These are phyloP conservation scores for Enteromius thamalakanensis DNA, from an alignment of 2,797 vertebrate genomes.

Conservation along the genomic window DNA sequence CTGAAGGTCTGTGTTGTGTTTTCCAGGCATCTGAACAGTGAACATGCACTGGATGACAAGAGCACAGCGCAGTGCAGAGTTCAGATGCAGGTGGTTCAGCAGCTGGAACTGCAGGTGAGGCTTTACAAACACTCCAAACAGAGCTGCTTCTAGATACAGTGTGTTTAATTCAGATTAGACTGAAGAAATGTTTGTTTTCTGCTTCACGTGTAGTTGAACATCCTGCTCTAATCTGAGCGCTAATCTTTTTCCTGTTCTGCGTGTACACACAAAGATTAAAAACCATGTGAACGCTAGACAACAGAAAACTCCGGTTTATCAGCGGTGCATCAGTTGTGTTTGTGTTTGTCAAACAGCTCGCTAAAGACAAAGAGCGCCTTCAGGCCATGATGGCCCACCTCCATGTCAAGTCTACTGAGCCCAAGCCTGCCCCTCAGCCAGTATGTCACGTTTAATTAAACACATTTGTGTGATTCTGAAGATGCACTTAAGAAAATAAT, in stretches of 20 bases:
- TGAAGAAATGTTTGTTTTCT: conserved; percentile 19
- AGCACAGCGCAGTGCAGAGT: conserved; percentile 98
- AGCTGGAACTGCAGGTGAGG: conserved; percentile 95
- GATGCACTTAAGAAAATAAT: background rate
- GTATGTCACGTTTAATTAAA: conserved; percentile 73
- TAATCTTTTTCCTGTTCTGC: conserved; percentile 32
- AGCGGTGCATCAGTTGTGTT: conserved; percentile 8
- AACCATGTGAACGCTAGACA: background rate
- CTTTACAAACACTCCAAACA: background rate
- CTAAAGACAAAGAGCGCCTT: conserved; percentile 98
- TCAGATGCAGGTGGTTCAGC: conserved; percentile 99
- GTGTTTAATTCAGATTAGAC: background rate
- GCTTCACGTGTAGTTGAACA: conserved; percentile 30
- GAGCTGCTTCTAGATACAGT: background rate
- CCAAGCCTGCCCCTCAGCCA: conserved; percentile 92
- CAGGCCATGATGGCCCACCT: conserved; percentile 99
- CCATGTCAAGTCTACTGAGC: conserved; percentile 93
- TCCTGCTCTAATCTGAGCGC: conserved; percentile 25
- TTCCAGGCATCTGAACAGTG: conserved; percentile 96
- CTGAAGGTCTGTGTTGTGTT: conserved; percentile 49
- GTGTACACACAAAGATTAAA: conserved; percentile 15
- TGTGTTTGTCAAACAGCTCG: conserved; percentile 79
- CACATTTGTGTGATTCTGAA: background rate
- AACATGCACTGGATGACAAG: conserved; percentile 97
- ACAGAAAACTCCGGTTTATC: conserved; percentile 1